These are phyloP conservation scores for Drosophila monieri DNA, from an alignment of 2,888 invertebrate species.

Conservation along the genomic window DNA sequence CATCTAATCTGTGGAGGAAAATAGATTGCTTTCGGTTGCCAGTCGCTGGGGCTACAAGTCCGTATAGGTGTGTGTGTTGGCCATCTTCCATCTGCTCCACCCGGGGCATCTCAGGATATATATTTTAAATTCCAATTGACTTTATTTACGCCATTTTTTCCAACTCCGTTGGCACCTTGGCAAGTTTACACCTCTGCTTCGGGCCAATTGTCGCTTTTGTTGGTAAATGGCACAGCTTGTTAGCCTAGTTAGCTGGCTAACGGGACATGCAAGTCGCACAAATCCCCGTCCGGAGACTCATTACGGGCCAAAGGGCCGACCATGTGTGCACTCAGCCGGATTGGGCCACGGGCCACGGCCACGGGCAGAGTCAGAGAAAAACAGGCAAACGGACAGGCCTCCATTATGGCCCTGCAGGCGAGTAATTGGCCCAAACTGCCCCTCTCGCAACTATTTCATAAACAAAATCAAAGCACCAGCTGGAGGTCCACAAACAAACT, in stretches of 20 bases:
- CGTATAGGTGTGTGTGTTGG: conserved; percentile 2
- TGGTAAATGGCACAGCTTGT: conserved; percentile 67
- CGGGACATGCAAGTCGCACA: conserved; percentile 58
- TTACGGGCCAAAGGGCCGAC: conserved; percentile 33
- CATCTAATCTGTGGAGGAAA: conserved; percentile 41
- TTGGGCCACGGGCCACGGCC: background rate
- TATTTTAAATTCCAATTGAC: conserved; percentile 62
- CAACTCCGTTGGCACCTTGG: background rate
- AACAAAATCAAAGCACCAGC: conserved; percentile 31
- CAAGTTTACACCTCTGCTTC: conserved; percentile 12
- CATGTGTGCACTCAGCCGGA: conserved; percentile 30
- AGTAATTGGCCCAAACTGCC: conserved; percentile 33
- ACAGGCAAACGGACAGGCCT: conserved; percentile 13
- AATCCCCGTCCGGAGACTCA: conserved; percentile 54
- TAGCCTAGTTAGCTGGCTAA: conserved; percentile 58
- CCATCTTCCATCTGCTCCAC: conserved; percentile 5
- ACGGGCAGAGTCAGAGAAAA: background rate
- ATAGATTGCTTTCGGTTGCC: conserved; percentile 50
- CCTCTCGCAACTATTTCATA: conserved; percentile 30
- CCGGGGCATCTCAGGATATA: background rate
- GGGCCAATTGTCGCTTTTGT: conserved; percentile 61
- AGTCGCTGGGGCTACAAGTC: background rate
- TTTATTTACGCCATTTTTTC: conserved; percentile 51
- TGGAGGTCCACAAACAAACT: conserved; percentile 16
- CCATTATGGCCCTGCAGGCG: conserved; percentile 22